Evolutionary conservation across 2,888 invertebrate species (phyloP), one percentile per base, ranked within the genome.

Genomic region (Agelastica alni): DNA sequence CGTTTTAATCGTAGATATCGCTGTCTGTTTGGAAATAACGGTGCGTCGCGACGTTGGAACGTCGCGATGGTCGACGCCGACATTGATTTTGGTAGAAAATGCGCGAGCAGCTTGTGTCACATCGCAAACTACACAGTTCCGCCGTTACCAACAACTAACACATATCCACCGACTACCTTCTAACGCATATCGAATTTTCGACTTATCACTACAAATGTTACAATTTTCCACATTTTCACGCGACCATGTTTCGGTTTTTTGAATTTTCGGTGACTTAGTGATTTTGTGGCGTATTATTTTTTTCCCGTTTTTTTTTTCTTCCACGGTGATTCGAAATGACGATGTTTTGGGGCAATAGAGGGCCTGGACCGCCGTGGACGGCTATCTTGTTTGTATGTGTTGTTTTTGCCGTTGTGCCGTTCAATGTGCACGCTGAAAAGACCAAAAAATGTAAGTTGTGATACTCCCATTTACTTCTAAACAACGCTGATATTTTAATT

Each of bases 361-460:
- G 74, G 57, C 72, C 70, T 22, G 71, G 70, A 34, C 73, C 74
- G 65, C 73, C 72, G 44, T 68, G 63, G 66, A 61, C 65, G 58
- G 57, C 65, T 45, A 31, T 68, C 42, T 53, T 69, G 59, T 61
- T 59, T 56, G 53, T 67, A 56, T 63, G 65, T 51, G 61, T 69
- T 58, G 49, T 74, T 51, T 72, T 55, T 46, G 67, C 48, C 59
- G 61, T 58, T 59, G 65, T 61, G 63, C 67, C 54, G 55, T 45
- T 45, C 12, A 37, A 64, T 51, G 62, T 63, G 42, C 54, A 66
- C 30, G 69, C 71, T 14, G 75, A 75, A 59, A 75, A 75, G 62
- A 75, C 70, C 65, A 75, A 75, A 70, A 72, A 73, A 56, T 75
- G 75, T 75, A 66, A 75, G 75, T 74, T 22, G 7, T 22, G 22